Percentiles rank a stretch among this genome's conserved stretches.
phyloP scores from a whole-genome alignment of 2,113 vertebrate species.

The Chroicocephalus ridibundus region DNA sequence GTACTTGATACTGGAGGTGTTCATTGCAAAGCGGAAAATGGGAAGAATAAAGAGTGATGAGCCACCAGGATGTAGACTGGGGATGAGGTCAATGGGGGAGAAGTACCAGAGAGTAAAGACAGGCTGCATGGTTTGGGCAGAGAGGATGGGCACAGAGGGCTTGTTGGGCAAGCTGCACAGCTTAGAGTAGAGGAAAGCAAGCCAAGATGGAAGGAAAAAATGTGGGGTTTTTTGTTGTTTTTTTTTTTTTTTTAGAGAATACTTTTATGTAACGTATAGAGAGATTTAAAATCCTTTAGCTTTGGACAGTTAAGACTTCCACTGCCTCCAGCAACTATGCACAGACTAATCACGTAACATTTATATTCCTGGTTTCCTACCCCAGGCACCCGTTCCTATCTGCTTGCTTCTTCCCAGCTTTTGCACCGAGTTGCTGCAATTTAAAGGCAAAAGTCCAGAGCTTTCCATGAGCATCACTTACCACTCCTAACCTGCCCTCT shows the following conservation, averaged over 20 bases:
- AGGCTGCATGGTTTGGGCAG: background rate
- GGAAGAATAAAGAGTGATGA: background rate
- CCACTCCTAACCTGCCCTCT: background rate
- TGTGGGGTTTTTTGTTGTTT: too few species aligned
- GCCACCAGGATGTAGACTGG: accelerated
- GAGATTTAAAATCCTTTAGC: background rate
- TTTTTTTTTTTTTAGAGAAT: background rate
- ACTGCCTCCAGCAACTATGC: background rate
- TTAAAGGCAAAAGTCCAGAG: background rate
- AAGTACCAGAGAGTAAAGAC: background rate
- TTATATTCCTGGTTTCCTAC: background rate
- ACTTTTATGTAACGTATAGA: background rate
- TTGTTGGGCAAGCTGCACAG: background rate
- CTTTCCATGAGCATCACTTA: background rate
- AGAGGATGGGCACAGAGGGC: background rate
- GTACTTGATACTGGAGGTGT: background rate
- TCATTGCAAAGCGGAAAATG: background rate
- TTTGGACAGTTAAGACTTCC: background rate
- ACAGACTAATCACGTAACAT: background rate
- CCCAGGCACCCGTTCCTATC: background rate
- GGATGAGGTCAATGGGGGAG: background rate
- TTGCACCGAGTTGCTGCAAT: background rate
- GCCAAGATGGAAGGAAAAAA: background rate
- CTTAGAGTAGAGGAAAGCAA: background rate
- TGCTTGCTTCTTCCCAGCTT: background rate